phyloP scores from a whole-genome alignment of 1,140 invertebrate genomes.

The Lepidurus couesii region DNA sequence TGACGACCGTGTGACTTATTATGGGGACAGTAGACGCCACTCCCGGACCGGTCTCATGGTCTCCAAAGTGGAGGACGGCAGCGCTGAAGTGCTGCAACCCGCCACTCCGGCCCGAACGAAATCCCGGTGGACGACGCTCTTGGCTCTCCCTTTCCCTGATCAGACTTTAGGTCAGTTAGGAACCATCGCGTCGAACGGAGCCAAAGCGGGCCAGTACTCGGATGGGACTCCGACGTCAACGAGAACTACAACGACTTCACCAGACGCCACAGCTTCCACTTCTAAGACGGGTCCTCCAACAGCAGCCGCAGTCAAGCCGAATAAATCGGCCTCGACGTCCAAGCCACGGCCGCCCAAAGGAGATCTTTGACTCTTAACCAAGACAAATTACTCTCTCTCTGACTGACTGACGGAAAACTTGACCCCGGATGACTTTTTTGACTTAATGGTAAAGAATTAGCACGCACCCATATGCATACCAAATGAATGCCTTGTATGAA shows the following conservation, averaged over 20 bases:
- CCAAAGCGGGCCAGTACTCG: conserved; percentile 71
- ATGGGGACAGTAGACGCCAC: background rate
- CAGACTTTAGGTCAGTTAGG: conserved; percentile 79
- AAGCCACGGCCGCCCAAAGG: background rate
- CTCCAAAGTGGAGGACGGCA: background rate
- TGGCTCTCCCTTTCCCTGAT: conserved; percentile 84
- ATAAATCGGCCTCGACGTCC: background rate
- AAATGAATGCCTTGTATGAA: background rate
- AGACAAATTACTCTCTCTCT: conserved; percentile 1
- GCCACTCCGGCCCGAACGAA: background rate
- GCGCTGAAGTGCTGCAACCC: background rate
- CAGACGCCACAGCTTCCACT: conserved; percentile 16
- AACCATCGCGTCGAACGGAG: conserved; percentile 61
- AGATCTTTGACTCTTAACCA: background rate
- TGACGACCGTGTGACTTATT: background rate
- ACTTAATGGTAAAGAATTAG: background rate
- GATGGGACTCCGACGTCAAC: conserved; percentile 53
- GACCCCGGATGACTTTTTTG: conserved; percentile 7
- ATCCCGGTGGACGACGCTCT: background rate
- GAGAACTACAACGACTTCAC: background rate
- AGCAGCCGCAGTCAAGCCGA: conserved; percentile 1
- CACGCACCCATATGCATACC: conserved; percentile 1
- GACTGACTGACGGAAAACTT: conserved; percentile 17
- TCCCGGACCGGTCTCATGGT: background rate
- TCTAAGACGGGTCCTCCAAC: conserved; percentile 20